Evolutionary conservation across 2,113 vertebrate genomes (phyloP), one percentile per base, ranked within the genome.

Genomic region (Poeciliopsis occidentalis): DNA sequence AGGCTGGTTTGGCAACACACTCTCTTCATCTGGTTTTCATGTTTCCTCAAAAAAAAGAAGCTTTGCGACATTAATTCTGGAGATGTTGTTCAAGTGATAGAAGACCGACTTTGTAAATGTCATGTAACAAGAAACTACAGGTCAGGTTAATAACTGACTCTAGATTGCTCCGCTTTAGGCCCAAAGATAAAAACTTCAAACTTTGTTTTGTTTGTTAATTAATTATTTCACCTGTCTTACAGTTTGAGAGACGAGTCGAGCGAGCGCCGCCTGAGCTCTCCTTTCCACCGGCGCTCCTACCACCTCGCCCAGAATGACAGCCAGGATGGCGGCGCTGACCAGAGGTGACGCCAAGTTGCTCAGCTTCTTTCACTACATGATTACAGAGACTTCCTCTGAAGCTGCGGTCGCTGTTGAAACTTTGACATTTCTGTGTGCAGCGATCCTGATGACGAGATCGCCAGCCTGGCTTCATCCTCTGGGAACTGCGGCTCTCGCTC

Each of bases 381-480:
- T 24, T 54, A 24, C 51, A 54, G 51, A 54, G 51, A 2, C 51
- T 22, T 24, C 22, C 32, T 10, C 62, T 64, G 27, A 32, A 29
- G 37, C 37, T 27, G 64, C 64, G 3, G 64, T 24, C 22, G 1
- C n/a, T 41, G 39, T 29, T 68, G 29, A 68, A 24, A 11, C 11
- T 60, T 44, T 22, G 44, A 47, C 44, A 1, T 62, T 34, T 24
- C 19, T 85, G 19, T 79, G 31, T 80, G 8, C 81, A 99, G 98
- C 85, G 98, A 99, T 89, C 97, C 97, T 0, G 97, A 99, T 60
- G 97, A 99, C 64, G 98, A 99, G 88, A 96, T 97, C 62, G 95
- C 96, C 30, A 97, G 95, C 81, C 94, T 97, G 78, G 97, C 96
- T 24, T 96, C 96, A 26, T 94, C 96, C 0, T 94, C 97, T 1